phyloP scores from a whole-genome alignment of 2,888 invertebrate genomes.

The Atrina japonica region DNA sequence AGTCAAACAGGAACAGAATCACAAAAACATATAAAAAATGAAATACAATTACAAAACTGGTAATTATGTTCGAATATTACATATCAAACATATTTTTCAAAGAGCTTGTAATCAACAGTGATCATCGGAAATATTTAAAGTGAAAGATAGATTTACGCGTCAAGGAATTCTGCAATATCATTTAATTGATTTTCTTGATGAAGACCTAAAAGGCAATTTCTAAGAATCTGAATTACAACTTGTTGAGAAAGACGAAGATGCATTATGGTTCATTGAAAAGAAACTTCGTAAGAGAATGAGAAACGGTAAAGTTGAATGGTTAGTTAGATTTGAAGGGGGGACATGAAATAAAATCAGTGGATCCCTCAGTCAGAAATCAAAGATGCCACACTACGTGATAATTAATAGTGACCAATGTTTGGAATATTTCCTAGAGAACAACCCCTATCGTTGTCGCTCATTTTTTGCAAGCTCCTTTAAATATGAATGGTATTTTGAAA shows the following conservation, averaged over 20 bases:
- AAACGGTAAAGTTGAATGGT: constrained; percentile 11
- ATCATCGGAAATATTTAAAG: constrained; percentile 25
- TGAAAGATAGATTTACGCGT: constrained; percentile 17
- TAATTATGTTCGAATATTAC: constrained; percentile 23
- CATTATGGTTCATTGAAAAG: constrained; percentile 30
- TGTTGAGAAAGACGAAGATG: constrained; percentile 23
- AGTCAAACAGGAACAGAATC: neutral
- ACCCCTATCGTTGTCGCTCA: constrained; percentile 17
- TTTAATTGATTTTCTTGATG: constrained; percentile 14
- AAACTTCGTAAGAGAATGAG: constrained; percentile 13
- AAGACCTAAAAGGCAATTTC: constrained; percentile 24
- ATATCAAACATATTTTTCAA: constrained; percentile 16
- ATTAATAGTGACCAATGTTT: constrained; percentile 11
- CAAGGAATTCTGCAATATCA: constrained; percentile 34
- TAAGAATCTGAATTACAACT: constrained; percentile 26
- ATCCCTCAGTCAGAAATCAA: constrained; percentile 5
- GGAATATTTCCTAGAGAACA: constrained; percentile 21
- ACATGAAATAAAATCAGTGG: constrained; percentile 22
- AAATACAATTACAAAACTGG: constrained; percentile 8
- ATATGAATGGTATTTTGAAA: constrained; percentile 27
- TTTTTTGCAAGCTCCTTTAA: constrained; percentile 20
- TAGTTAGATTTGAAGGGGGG: constrained; percentile 25
- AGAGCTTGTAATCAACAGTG: constrained; percentile 21
- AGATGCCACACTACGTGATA: constrained; percentile 14
- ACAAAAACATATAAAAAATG: neutral